phyloP scores from a whole-genome alignment of 2,888 invertebrate species.

The Diabrotica balteata region DNA sequence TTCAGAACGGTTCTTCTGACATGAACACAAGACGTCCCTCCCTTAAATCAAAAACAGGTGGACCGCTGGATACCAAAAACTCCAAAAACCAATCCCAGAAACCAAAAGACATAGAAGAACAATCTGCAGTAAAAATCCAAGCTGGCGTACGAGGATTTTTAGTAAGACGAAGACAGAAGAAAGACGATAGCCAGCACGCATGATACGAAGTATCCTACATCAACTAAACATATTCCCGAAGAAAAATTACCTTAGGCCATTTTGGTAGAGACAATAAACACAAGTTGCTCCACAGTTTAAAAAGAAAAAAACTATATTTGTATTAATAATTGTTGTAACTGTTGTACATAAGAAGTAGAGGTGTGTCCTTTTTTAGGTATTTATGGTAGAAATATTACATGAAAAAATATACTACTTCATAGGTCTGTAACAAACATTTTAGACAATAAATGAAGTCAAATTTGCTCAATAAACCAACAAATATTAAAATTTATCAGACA shows the following conservation, averaged over 20 bases:
- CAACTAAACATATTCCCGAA: conserved; percentile 17
- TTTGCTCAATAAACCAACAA: too few relatives aligned
- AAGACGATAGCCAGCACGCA: conserved; percentile 40
- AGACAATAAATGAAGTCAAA: too few relatives aligned
- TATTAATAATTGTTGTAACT: too few relatives aligned
- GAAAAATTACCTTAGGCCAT: neutral
- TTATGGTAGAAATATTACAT: too few relatives aligned
- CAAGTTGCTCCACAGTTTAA: neutral
- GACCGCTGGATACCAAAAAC: conserved; percentile 30
- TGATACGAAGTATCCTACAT: conserved; percentile 13
- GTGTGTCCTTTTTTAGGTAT: too few relatives aligned
- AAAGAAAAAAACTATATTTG: too few relatives aligned
- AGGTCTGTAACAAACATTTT: too few relatives aligned
- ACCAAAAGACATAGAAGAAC: conserved; percentile 52
- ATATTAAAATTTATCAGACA: too few relatives aligned
- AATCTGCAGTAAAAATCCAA: conserved; percentile 65
- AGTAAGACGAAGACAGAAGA: conserved; percentile 62
- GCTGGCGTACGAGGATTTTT: conserved; percentile 65
- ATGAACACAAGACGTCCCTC: conserved; percentile 42
- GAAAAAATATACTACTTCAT: too few relatives aligned
- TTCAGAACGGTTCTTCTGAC: conserved; percentile 48
- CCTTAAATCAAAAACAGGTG: conserved; percentile 50
- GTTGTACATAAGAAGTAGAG: too few relatives aligned
- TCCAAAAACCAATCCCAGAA: conserved; percentile 39
- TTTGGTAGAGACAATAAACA: too few relatives aligned